Evolutionary conservation across 2,888 invertebrate genomes (phyloP), one percentile per base, ranked within the genome.

Genomic region (Thera britannica): DNA sequence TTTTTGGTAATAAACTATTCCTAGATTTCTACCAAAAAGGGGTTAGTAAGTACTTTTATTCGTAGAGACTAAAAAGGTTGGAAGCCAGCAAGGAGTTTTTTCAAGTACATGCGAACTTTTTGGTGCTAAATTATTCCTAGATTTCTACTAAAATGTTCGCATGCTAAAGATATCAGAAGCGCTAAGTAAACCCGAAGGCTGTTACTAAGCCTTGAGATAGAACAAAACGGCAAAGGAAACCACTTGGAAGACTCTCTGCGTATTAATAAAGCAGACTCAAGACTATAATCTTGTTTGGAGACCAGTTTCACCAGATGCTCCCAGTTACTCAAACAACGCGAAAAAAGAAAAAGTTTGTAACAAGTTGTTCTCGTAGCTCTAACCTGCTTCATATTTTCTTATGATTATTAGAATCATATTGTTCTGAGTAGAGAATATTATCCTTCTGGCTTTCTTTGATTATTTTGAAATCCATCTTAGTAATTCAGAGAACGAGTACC

Each of bases 271-370:
- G 48, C 62, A 60, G 62, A 56, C 52, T 61, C 61, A 11, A 48
- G 54, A 41, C 38, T 64, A 65, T 70, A 62, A 69, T 66, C 66
- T 60, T 55, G 68, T 65, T 11, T 46, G 49, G 62, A 62, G 59
- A 71, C 68, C 60, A 55, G 61, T 71, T 68, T 12, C 61, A 59
- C 58, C 68, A 68, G 68, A 61, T 71, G 71, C 61, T 66, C 55
- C 52, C 61, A 54, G 61, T 67, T 60, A 61, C 54, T 56, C 48
- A 61, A 60, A 56, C 51, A 59, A 65, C 46, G 57, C 41, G 56
- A 57, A 61, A 66, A 49, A 70, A 65, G 56, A 57, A 70, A 60
- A 70, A 66, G 66, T 66, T 63, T 49, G 9, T 23, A 62, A 68
- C 65, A 58, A 68, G 63, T 63, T 63, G 12, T 12, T 41, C 58